Evolutionary conservation across 2,113 vertebrate species (phyloP).

Genomic region (Willisornis vidua): DNA sequence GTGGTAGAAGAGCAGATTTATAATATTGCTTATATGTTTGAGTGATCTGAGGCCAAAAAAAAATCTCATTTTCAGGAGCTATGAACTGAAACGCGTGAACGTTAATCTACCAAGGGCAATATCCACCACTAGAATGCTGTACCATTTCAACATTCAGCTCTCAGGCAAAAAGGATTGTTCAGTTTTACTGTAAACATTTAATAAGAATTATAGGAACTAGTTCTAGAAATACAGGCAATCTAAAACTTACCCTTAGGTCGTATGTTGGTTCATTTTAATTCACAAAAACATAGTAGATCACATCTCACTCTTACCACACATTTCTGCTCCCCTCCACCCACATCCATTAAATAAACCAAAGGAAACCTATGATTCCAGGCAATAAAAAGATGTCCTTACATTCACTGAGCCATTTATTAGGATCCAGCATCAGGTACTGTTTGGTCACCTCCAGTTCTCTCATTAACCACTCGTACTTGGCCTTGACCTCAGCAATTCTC

Average conservation of each 20-base stretch:
- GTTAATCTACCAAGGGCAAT: constrained; percentile 25
- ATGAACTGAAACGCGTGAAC: constrained; percentile 5
- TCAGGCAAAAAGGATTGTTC: background rate
- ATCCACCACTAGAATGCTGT: background rate
- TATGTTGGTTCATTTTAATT: background rate
- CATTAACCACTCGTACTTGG: constrained; percentile 95
- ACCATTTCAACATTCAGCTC: constrained; percentile 8
- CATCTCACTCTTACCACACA: background rate
- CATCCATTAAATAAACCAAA: background rate
- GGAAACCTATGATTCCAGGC: background rate
- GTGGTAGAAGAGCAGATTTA: constrained; percentile 17
- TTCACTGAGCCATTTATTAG: constrained; percentile 94
- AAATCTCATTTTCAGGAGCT: constrained; percentile 60
- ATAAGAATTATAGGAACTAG: background rate
- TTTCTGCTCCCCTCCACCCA: background rate
- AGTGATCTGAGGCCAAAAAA: constrained; percentile 25
- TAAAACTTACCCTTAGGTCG: background rate
- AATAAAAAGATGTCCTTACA: constrained; percentile 77
- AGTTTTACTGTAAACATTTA: background rate
- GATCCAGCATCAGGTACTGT: constrained; percentile 95
- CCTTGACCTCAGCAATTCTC: constrained; percentile 91
- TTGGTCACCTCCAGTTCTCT: constrained; percentile 95
- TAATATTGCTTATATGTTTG: constrained; percentile 33
- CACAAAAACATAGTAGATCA: background rate
- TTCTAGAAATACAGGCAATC: background rate